Percentiles rank a stretch among this genome's conserved stretches.
Evolutionary conservation across 2,113 vertebrate genomes (phyloP).

Genomic region (Osmerus eperlanus): DNA sequence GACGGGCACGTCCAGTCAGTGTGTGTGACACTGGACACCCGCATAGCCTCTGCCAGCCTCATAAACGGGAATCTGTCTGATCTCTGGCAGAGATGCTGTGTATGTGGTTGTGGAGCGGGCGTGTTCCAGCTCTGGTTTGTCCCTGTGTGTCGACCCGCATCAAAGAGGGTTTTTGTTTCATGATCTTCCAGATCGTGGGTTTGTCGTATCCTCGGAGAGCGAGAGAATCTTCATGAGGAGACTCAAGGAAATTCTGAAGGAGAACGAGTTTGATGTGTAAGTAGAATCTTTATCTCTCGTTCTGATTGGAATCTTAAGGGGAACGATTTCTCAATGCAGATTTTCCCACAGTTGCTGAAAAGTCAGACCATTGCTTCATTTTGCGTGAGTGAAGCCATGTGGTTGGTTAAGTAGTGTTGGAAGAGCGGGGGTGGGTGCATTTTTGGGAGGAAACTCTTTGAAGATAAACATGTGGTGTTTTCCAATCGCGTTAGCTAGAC

Average conservation of each 20-base stretch:
- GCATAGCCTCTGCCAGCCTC: too few relatives aligned
- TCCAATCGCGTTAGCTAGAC: constrained; percentile 15
- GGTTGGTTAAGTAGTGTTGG: constrained; percentile 1
- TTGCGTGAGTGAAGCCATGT: neutral
- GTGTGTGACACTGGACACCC: too few relatives aligned
- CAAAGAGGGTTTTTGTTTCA: constrained; percentile 1
- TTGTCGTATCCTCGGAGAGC: constrained; percentile 80
- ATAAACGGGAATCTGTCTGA: too few relatives aligned
- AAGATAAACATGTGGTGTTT: constrained; percentile 26
- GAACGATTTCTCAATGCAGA: neutral
- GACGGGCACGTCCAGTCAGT: too few relatives aligned
- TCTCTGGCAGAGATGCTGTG: too few relatives aligned
- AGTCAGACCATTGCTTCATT: neutral
- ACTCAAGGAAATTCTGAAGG: constrained; percentile 90
- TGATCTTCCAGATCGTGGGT: constrained; percentile 81
- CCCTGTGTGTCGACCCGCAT: neutral
- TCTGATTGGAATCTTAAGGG: neutral
- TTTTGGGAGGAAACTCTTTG: constrained; percentile 1
- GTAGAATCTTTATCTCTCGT: constrained; percentile 44
- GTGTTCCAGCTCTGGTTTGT: neutral
- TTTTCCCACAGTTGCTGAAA: neutral
- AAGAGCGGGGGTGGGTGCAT: neutral
- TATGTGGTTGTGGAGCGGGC: too few relatives aligned
- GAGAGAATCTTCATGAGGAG: constrained; percentile 91
- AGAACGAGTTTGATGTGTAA: constrained; percentile 92